Evolutionary conservation across 1,140 invertebrate species (phyloP), one percentile per base, ranked within the genome.

Genomic region (Drosophila carrolli): DNA sequence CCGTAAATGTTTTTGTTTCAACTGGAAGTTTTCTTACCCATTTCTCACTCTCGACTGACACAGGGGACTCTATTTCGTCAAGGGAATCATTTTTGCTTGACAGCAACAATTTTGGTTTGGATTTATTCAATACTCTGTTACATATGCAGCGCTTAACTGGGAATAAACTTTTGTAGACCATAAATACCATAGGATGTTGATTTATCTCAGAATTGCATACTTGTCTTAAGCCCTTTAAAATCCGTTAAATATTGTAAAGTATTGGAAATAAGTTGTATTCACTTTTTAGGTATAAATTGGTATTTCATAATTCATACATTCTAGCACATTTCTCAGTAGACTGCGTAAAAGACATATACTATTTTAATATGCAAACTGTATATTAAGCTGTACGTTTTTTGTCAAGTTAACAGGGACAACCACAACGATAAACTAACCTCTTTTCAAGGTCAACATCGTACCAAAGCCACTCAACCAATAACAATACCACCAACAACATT

Each of bases 371-470:
- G 19, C 41, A 32, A 6, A 7, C 29, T 32, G 29, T 32, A 32
- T 7, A 8, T 32, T 32, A 6, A 61, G n/a, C 50, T 66, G 57
- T 61, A 53, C 47, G 32, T 46, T 13, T 14, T 23, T 58, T 50
- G 11, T 38, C 43, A 37, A 53, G 48, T 51, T 32, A 71, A 37
- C 61, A 53, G 55, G 54, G 65, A 54, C 10, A 70, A 71, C 53
- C 57, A 55, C 56, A 48, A 56, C 60, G 43, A 61, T 32, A 75
- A 70, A 23, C 29, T 37, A 46, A 55, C 27, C 48, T 54, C 41
- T 55, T 59, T 47, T 66, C 75, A 88, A 88, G 83, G 83, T 75
- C 63, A 78, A 44, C 23, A 16, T 47, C 40, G 10, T 23, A 29
- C 44, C 59, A 74, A 73, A 57, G 47, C 66, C 74, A 38, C 14